phyloP scores from a whole-genome alignment of 2,888 invertebrate species.

The Papilio protenor region DNA sequence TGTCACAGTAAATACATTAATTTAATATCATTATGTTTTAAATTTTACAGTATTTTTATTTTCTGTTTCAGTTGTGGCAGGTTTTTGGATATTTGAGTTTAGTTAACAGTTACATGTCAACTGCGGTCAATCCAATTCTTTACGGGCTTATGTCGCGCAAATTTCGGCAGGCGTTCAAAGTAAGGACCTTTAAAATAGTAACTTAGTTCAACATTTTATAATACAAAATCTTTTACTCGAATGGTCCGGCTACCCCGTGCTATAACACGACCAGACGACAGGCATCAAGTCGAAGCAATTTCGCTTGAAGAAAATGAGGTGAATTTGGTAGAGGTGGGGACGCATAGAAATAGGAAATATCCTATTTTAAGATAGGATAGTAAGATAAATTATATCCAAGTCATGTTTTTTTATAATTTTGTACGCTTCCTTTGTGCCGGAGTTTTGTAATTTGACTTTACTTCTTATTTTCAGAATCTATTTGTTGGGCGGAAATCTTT shows the following conservation, averaged over 20 bases:
- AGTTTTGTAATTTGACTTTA: background rate
- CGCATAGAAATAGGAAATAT: too few species aligned
- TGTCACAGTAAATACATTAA: background rate
- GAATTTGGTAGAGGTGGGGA: too few species aligned
- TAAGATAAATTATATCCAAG: too few species aligned
- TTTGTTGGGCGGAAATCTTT: background rate
- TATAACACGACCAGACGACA: too few species aligned
- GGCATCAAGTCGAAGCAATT: too few species aligned
- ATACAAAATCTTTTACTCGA: background rate
- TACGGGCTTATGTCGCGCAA: constrained; percentile 78
- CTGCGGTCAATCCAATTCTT: constrained; percentile 75
- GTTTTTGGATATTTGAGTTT: constrained; percentile 67
- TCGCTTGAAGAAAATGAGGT: too few species aligned
- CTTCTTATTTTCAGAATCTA: background rate
- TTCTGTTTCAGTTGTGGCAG: constrained; percentile 68
- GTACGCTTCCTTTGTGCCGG: too few species aligned
- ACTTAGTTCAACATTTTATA: background rate
- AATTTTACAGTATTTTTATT: background rate
- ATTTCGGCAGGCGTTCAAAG: constrained; percentile 75
- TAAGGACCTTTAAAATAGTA: constrained; percentile 51
- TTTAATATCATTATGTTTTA: background rate
- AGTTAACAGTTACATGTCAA: constrained; percentile 70
- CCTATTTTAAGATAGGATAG: too few species aligned
- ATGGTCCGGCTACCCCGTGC: too few species aligned
- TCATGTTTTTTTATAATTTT: too few species aligned